phyloP scores from a whole-genome alignment of 2,888 invertebrate genomes.

The Escarpia spicata region DNA sequence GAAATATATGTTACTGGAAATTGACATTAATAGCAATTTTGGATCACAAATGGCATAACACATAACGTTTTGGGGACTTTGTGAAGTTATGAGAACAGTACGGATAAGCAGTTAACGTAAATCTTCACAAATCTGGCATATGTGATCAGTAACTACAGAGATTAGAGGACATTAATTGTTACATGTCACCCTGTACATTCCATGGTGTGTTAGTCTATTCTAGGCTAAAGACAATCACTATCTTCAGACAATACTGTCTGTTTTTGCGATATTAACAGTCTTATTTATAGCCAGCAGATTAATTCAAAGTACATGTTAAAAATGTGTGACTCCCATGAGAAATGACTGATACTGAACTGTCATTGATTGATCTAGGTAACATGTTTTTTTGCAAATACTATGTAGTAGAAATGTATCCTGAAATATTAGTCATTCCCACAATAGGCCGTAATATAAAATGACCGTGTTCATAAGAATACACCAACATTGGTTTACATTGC shows the following conservation, averaged over 20 bases:
- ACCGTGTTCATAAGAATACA: background rate
- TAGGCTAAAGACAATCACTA: background rate
- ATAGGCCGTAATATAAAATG: background rate
- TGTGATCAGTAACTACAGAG: background rate
- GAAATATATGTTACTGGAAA: no score
- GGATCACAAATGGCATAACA: no score
- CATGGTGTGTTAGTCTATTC: background rate
- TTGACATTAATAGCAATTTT: no score
- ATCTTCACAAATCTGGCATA: no score
- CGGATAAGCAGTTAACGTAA: no score
- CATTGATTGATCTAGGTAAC: no score
- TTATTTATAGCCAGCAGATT: background rate
- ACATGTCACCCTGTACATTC: background rate
- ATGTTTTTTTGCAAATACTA: background rate
- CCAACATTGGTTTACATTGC: background rate
- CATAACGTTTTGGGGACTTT: no score
- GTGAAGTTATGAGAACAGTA: no score
- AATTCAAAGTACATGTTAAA: no score
- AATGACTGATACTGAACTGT: no score
- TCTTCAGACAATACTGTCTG: background rate
- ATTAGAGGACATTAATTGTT: background rate
- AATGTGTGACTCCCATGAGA: no score
- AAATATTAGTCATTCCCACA: background rate
- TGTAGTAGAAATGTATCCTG: background rate
- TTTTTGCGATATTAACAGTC: background rate